phyloP scores from a whole-genome alignment of 2,888 invertebrate genomes.

The Pedicia rivosa region DNA sequence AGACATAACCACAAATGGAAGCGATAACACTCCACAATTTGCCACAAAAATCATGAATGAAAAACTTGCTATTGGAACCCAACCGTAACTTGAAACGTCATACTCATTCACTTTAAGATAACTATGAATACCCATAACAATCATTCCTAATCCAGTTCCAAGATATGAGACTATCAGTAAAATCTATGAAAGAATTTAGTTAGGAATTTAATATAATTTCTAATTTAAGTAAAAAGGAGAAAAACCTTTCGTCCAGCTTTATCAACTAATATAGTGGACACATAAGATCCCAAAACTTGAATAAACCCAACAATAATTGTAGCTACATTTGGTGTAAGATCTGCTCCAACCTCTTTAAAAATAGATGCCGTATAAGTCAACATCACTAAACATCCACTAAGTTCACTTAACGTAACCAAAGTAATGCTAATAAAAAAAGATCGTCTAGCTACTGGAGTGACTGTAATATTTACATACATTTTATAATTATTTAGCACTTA shows the following conservation, averaged over 20 bases:
- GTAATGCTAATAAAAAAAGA: too few relatives aligned
- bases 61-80: constrained; percentile 26
- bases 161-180: too few relatives aligned
- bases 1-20: constrained; percentile 25
- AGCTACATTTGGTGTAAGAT: constrained; percentile 20
- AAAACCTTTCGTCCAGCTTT: constrained; percentile 23
- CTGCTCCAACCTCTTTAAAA: constrained; percentile 24
- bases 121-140: constrained; percentile 19
- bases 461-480: too few relatives aligned
- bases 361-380: constrained; percentile 26
- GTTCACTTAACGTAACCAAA: too few relatives aligned
- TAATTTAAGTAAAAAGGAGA: too few relatives aligned
- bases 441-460: too few relatives aligned
- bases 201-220: too few relatives aligned
- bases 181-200: too few relatives aligned
- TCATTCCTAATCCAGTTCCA: constrained; percentile 22
- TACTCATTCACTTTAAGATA: constrained; percentile 17
- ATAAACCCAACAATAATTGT: constrained; percentile 26
- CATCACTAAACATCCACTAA: constrained; percentile 27
- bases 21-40: constrained; percentile 22
- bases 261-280: constrained; percentile 25
- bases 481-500: too few relatives aligned
- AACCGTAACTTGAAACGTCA: constrained; percentile 17
- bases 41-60: constrained; percentile 25
- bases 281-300: constrained; percentile 24